phyloP scores from a whole-genome alignment of 2,797 vertebrate genomes.

The Neomorphus geoffroyi region DNA sequence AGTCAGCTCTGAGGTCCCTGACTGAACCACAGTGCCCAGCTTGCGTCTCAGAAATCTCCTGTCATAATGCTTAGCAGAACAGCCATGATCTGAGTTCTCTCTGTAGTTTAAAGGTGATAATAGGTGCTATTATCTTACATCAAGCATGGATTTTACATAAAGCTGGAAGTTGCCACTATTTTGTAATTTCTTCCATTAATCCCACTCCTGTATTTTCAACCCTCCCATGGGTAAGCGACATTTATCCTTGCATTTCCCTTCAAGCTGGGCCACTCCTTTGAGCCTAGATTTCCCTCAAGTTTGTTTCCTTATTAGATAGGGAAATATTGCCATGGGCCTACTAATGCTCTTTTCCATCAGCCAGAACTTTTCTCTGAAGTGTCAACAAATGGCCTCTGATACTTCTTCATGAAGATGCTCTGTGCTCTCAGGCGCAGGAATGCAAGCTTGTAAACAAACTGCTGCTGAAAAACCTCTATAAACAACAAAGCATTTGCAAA shows the following conservation, averaged over 20 bases:
- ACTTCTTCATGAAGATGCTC: not conserved
- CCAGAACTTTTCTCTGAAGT: not conserved
- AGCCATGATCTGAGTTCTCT: not conserved
- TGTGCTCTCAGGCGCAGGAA: not conserved
- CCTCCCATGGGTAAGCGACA: not conserved
- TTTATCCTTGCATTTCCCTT: not conserved
- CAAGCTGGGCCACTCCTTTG: not conserved
- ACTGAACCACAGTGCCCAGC: not conserved
- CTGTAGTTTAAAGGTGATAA: not conserved
- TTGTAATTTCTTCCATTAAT: not conserved
- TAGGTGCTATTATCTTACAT: not conserved
- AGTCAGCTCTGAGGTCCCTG: not conserved
- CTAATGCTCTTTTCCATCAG: not conserved
- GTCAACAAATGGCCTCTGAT: not conserved
- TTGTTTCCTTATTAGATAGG: not conserved
- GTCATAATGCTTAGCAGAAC: not conserved
- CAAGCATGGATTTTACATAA: not conserved
- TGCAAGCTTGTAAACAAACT: not conserved
- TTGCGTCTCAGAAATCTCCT: not conserved
- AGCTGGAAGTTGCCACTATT: not conserved
- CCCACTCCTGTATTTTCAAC: not conserved
- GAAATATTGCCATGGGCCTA: not conserved
- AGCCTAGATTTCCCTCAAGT: not conserved
- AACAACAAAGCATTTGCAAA: not conserved
- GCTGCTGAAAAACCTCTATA: not conserved